Evolutionary conservation across 92 coral and sea anemone genomes (phyloP), one percentile per base, ranked within the genome.

Genomic region (Actinostola sp.): DNA sequence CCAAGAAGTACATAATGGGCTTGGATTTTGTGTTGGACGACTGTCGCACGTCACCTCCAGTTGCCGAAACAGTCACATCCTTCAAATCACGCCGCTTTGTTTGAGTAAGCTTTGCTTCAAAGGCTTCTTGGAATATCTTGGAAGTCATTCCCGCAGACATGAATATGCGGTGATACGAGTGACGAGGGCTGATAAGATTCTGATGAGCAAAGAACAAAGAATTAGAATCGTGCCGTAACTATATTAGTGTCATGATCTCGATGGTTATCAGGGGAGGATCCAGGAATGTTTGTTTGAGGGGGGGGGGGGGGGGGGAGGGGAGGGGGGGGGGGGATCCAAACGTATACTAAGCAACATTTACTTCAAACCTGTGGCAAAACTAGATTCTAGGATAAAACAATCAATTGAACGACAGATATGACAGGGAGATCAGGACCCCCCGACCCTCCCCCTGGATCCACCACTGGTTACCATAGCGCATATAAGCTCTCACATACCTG

Each of bases 151-250:
- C 92, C 57, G 85, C 77, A 26, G 99, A 89, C 73, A 95, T 73
- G 46, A 88, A 88, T 17, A 95, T 64, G n/a, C 97, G 95, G 5
- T 89, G 75, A 44, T 85, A 86, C 38, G 71, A 86, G 67, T 85
- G 78, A 16, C 97, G 97, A 28, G 99, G 94, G 49, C 80, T 86
- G 34, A 95, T 65, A 56, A 95, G 78, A 66, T 92, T 91, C 99
- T 95, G 82, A 16, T 58, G 36, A 31, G 41, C 20, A 54, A 7
- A 49, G 10, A 49, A 49, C 8, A n/a, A n/a, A 49, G 4, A 8
- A 49, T 5, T 11, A 46, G n/a, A n/a, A n/a, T n/a, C n/a, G n/a
- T n/a, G n/a, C n/a, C n/a, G n/a, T n/a, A n/a, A n/a, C 56, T 49
- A 49, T n/a, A 4, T 49, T 8, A 12, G 8, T 49, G 56, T 41